Conservation (phyloP, 2,797 vertebrate genomes). For the Nasua narica region DNA sequence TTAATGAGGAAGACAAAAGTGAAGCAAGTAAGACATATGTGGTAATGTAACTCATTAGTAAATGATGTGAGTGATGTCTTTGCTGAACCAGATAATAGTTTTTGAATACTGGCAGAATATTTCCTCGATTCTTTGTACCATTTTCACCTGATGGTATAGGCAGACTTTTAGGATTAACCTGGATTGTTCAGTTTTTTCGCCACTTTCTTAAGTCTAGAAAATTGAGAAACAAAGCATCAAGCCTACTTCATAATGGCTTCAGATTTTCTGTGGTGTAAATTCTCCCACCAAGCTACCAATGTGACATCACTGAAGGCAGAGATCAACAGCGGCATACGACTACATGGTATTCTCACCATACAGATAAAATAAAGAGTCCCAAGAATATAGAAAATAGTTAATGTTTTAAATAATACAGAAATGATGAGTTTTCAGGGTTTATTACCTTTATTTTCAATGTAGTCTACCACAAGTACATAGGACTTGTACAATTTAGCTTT, state of each 20-base stretch:
- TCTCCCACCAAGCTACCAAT: background rate
- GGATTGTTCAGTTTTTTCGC: background rate
- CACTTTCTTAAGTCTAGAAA: background rate
- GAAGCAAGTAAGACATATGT: background rate
- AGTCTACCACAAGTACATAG: background rate
- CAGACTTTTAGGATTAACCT: background rate
- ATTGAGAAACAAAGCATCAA: background rate
- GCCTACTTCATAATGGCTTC: background rate
- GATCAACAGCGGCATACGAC: rapidly evolving
- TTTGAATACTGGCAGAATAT: background rate
- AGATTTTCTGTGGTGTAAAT: background rate
- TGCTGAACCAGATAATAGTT: background rate
- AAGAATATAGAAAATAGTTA: background rate
- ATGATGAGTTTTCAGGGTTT: background rate
- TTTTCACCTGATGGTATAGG: background rate
- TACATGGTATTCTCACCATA: background rate
- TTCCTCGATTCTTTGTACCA: background rate
- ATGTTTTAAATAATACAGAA: background rate
- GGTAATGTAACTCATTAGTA: background rate
- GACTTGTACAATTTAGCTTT: background rate
- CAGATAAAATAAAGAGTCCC: background rate
- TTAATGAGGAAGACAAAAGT: background rate
- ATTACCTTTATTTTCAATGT: background rate
- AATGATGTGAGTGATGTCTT: background rate
- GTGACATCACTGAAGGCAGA: background rate